These are phyloP conservation scores for Aix galericulata DNA, from an alignment of 2,113 vertebrate species.

Conservation along the genomic window DNA sequence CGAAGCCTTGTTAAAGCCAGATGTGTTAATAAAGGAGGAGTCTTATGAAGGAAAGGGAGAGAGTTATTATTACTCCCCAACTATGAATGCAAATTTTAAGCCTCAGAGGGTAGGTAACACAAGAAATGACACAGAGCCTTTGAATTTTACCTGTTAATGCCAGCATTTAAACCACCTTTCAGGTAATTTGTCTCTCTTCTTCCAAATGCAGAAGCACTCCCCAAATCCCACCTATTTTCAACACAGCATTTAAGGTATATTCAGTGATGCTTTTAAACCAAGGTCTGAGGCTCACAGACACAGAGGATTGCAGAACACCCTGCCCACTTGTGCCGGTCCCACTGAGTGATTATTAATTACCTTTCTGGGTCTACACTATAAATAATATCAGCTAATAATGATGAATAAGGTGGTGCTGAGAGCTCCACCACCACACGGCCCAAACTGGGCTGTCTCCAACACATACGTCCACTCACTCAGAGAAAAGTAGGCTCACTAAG, in stretches of 20 bases:
- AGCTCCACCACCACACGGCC: accelerated
- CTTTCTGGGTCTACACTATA: neutral
- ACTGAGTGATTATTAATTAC: neutral
- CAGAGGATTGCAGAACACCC: neutral
- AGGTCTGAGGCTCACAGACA: neutral
- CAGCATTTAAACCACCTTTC: neutral
- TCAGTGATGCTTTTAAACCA: neutral
- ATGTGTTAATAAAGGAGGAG: neutral
- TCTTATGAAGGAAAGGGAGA: neutral
- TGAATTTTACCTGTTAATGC: neutral
- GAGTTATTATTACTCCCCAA: neutral
- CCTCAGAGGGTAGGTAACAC: neutral
- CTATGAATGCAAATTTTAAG: neutral
- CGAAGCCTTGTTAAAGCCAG: neutral
- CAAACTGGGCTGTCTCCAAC: neutral
- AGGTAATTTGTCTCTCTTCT: neutral
- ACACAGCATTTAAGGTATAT: neutral
- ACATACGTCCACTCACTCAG: accelerated
- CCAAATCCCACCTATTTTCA: neutral
- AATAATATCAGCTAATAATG: neutral
- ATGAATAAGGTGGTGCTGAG: neutral
- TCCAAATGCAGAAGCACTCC: neutral
- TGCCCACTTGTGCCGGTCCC: accelerated
- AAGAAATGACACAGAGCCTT: neutral
- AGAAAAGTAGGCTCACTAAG: neutral